These are phyloP conservation scores for Zygaena filipendulae DNA, from an alignment of 2,888 invertebrate genomes.

Conservation along the genomic window DNA sequence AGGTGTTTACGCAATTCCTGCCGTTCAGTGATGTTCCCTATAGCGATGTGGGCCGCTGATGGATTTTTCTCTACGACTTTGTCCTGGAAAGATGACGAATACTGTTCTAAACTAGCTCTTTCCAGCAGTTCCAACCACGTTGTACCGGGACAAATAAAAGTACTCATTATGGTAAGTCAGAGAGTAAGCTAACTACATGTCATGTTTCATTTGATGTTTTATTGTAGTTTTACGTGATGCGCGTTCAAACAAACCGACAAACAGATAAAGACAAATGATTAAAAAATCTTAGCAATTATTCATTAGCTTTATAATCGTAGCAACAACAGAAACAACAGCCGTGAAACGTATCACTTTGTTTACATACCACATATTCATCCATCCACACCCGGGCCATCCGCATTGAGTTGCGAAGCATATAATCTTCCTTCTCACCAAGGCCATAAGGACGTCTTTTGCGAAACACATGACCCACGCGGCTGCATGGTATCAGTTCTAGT, in stretches of 20 bases:
- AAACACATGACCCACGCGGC: slow-evolving; percentile 96
- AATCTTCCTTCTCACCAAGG: slow-evolving; percentile 82
- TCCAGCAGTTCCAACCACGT: slow-evolving; percentile 1
- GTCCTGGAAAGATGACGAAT: slow-evolving; percentile 71
- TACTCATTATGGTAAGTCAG: too few species aligned
- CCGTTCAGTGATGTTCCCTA: slow-evolving; percentile 85
- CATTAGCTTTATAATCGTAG: too few species aligned
- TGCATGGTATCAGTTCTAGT: slow-evolving; percentile 93
- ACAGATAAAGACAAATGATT: too few species aligned
- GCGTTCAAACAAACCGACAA: too few species aligned
- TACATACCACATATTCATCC: slow-evolving; percentile 87
- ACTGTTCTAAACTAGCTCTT: too few species aligned
- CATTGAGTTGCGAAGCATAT: slow-evolving; percentile 91
- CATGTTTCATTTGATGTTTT: too few species aligned
- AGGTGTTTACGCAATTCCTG: slow-evolving; percentile 76
- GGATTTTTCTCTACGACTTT: slow-evolving; percentile 78
- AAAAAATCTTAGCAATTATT: too few species aligned
- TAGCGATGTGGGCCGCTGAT: slow-evolving; percentile 67
- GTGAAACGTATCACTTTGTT: too few species aligned
- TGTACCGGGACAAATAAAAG: neutral
- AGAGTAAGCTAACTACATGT: too few species aligned
- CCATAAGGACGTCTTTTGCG: slow-evolving; percentile 94
- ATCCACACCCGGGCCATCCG: slow-evolving; percentile 97
- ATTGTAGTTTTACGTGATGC: too few species aligned
- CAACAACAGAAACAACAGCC: too few species aligned